Conservation (phyloP, 2,113 vertebrate genomes). For the Girardinichthys multiradiatus region DNA sequence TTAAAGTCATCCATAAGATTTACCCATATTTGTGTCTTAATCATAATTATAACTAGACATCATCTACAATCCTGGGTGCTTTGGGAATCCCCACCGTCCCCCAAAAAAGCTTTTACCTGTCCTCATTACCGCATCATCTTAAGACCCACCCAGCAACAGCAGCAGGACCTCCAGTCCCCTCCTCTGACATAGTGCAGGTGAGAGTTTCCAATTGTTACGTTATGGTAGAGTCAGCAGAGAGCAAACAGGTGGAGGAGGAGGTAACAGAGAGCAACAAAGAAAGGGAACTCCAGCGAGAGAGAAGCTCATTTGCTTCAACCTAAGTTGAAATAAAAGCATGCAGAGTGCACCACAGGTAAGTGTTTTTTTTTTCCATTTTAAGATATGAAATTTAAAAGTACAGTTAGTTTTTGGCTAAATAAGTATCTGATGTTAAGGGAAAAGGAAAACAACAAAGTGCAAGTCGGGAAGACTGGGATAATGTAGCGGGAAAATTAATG, state of each 20-base stretch:
- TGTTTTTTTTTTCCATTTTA: background rate
- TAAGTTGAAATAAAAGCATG: conserved; percentile 47
- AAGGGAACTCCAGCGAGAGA: conserved; percentile 21
- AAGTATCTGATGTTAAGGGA: background rate
- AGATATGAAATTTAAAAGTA: background rate
- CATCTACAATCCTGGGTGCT: background rate
- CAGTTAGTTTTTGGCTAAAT: background rate
- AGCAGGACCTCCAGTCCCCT: conserved; percentile 43
- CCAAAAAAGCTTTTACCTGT: background rate
- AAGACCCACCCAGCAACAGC: conserved; percentile 52
- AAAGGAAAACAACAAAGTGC: background rate
- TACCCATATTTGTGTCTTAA: background rate
- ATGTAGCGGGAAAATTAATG: background rate
- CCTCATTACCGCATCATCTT: conserved; percentile 21
- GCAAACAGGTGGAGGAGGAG: conserved; percentile 34
- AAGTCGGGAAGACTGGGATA: background rate
- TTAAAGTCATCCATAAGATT: background rate
- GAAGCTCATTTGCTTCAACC: conserved; percentile 63
- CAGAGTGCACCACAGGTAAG: conserved; percentile 50
- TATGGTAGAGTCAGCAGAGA: conserved; percentile 58
- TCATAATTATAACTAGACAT: background rate
- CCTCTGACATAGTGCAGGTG: conserved; percentile 54
- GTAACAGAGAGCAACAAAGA: conserved; percentile 41
- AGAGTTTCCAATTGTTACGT: conserved; percentile 71
- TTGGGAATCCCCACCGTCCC: background rate